These are phyloP conservation scores for Eurystomus gularis DNA, from an alignment of 2,113 vertebrate genomes.

Conservation along the genomic window DNA sequence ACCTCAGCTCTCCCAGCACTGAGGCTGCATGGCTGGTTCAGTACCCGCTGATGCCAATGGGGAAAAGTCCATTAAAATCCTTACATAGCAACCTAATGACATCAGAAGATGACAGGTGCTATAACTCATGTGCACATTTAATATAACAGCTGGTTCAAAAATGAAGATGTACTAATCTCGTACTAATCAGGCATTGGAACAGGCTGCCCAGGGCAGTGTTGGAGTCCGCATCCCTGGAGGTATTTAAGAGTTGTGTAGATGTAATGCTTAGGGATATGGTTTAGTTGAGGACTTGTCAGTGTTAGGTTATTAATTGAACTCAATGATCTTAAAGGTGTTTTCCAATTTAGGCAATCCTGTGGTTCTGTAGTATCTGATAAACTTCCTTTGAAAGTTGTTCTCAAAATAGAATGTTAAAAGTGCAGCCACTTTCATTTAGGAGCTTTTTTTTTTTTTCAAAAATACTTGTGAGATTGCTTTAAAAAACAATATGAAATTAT, in stretches of 20 bases:
- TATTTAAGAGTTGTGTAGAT: no score
- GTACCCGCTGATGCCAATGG: background rate
- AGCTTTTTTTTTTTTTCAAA: background rate
- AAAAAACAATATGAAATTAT: background rate
- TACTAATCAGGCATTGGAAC: no score
- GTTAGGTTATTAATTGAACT: no score
- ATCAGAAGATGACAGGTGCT: constrained; percentile 35
- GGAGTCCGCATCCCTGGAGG: no score
- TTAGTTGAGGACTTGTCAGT: no score
- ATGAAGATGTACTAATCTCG: background rate
- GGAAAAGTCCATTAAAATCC: background rate
- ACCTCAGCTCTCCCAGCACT: background rate
- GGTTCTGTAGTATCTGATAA: background rate
- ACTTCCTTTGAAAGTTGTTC: background rate
- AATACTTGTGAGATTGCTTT: background rate
- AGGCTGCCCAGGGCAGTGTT: no score
- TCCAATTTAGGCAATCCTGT: no score
- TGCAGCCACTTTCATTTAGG: background rate
- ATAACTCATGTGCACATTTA: background rate
- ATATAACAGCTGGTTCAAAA: constrained; percentile 32
- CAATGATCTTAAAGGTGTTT: no score
- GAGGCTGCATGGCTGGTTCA: background rate
- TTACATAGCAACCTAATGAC: constrained; percentile 20
- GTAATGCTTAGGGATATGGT: no score
- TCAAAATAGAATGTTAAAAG: background rate